Evolutionary conservation across 1,140 invertebrate species (phyloP), one percentile per base, ranked within the genome.

Genomic region (Pemphigus obesinymphae): DNA sequence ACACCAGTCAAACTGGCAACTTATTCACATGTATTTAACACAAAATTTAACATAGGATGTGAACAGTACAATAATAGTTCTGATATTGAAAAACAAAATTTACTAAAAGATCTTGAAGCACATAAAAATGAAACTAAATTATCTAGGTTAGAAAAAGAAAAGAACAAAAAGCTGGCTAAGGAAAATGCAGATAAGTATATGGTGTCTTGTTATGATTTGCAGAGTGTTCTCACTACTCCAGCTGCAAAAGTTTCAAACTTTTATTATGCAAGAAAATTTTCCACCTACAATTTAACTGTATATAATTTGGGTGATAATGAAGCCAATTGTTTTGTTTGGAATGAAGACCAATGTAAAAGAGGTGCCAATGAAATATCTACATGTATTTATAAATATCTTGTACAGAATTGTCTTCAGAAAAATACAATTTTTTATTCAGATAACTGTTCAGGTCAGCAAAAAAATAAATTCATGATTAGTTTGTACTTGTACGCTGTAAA

Each of bases 341-440:
- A 86, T 72, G 85, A 86, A 84, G 75, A 80, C n/a, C 48, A 83
- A 43, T 84, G 70, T 13, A 61, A 84, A 7, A 78, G 83, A 40
- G 85, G 85, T 10, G 82, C 83, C 37, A 84, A 82, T 83, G 84
- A 82, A 81, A 66, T 40, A 43, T 58, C 86, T n/a, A 84, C 85
- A 5, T 87, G 86, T 76, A 43, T 89, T 76, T 84, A 83, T 13
- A 68, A 85, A 83, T 86, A 83, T 84, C 85, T 86, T 15, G 23
- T 76, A 40, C 50, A 61, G 17, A 75, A 82, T 45, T 50, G 31
- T 34, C 50, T 34, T 45, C 23, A 70, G 50, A 66, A 82, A 43
- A 40, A 66, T 85, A 85, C 83, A 73, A 83, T 84, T 45, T 85
- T 85, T 73, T 85, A 84, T 82, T 84, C 84, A 8, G 83, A 85